Evolutionary conservation across 92 coral and sea anemone species (phyloP).

Genomic region (Montipora capitata): DNA sequence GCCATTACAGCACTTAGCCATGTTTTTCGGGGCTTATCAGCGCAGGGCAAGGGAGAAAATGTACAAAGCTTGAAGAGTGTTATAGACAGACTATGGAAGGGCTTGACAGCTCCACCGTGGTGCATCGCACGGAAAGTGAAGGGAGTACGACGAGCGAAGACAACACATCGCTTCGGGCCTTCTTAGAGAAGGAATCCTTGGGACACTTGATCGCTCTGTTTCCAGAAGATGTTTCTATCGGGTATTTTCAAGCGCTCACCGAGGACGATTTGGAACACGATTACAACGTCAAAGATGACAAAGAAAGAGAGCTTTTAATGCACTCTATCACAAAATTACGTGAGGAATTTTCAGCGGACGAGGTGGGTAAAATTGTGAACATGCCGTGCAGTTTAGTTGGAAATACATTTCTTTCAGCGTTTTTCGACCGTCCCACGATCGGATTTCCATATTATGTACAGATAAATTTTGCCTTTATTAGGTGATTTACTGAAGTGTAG

Average conservation of each 20-base stretch:
- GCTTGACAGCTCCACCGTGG: constrained; percentile 1
- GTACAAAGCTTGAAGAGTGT: background rate
- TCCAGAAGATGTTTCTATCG: constrained; percentile 83
- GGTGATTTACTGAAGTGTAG: constrained; percentile 3
- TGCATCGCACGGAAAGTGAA: constrained; percentile 59
- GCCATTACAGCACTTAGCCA: background rate
- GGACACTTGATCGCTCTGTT: constrained; percentile 83
- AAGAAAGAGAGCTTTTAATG: constrained; percentile 88
- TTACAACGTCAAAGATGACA: constrained; percentile 84
- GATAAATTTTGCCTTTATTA: background rate
- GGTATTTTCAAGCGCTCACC: constrained; percentile 83
- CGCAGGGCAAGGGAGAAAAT: background rate
- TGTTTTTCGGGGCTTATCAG: constrained; percentile 17
- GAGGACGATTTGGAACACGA: constrained; percentile 98
- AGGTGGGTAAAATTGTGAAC: constrained; percentile 52
- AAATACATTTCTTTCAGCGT: too few relatives aligned
- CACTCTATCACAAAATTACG: constrained; percentile 80
- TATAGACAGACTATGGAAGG: constrained; percentile 30
- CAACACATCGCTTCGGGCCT: constrained; percentile 77
- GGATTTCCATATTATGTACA: background rate
- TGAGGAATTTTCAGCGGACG: constrained; percentile 92
- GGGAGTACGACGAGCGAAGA: constrained; percentile 78
- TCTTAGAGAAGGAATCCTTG: constrained; percentile 86
- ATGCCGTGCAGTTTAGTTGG: background rate
- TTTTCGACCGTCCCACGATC: background rate